Percentiles rank a stretch among this genome's conserved stretches.
These are phyloP conservation scores for Coboldia fuscipes DNA, from an alignment of 1,140 invertebrate genomes.

Conservation along the genomic window DNA sequence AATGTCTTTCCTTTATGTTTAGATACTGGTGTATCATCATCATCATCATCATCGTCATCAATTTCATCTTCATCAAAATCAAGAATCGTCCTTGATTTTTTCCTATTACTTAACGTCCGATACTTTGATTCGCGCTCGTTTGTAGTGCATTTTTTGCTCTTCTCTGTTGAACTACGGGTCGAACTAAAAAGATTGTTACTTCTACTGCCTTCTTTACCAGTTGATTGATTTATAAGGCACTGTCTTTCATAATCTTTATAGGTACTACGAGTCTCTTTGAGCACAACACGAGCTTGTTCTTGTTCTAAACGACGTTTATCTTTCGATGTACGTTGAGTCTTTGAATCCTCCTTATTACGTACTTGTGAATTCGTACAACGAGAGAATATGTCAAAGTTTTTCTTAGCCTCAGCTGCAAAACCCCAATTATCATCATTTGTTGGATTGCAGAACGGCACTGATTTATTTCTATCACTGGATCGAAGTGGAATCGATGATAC, in stretches of 20 bases:
- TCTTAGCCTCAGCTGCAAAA: conserved; percentile 44
- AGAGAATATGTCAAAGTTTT: conserved; percentile 21
- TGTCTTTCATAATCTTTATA: conserved; percentile 17
- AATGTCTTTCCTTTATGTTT: no score
- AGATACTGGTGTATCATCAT: no score
- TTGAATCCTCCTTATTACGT: no score
- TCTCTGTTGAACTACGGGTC: neutral
- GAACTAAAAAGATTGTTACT: neutral
- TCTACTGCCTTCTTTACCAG: conserved; percentile 2
- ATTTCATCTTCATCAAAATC: no score
- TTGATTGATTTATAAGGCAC: neutral
- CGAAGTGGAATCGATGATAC: no score
- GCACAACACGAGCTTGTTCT: conserved; percentile 8
- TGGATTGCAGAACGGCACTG: no score
- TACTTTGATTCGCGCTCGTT: neutral
- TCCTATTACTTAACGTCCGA: no score
- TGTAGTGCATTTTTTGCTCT: neutral
- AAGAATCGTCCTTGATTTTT: no score
- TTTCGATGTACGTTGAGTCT: conserved; percentile 7
- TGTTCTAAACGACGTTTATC: no score
- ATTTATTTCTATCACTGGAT: no score
- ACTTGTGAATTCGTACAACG: neutral
- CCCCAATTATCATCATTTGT: conserved; percentile 49
- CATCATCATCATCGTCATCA: no score
- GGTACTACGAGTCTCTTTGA: conserved; percentile 23